Evolutionary conservation across 2,797 vertebrate genomes (phyloP), one percentile per base, ranked within the genome.

Genomic region (Oreochromis mossambicus): DNA sequence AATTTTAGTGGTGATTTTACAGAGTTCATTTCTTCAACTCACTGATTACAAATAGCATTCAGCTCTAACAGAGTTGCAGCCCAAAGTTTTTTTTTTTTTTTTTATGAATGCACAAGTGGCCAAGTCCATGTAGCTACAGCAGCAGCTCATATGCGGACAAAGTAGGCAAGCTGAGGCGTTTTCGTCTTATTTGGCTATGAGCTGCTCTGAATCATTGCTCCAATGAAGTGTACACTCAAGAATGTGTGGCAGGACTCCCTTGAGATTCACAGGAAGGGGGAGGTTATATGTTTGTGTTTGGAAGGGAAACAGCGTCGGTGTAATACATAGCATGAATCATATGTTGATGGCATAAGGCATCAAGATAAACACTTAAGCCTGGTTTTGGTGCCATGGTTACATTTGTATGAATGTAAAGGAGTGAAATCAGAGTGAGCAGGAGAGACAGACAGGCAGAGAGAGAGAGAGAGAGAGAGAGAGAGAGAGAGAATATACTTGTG

Each of bases 141-240:
- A 50, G 29, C 41, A 21, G 38, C 48, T 80, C 75, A 29, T 73
- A 19, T 48, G 43, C 3, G 9, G 68, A 76, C 19, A n/a, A 29
- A 55, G 61, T 5, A 13, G 70, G n/a, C 10, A 6, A 48, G 77
- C 79, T 2, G 17, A 83, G 68, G 9, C 21, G 2, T 86, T 91
- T 88, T 93, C 14, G 58, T 89, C 93, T 94, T 94, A 94, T 94
- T 94, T 94, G 94, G 94, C 88, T 88, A 93, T 93, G 91, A 89
- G 61, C 83, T 51, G 86, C 87, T 91, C 86, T 87, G 92, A 92
- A 90, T 90, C 87, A 83, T 48, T 13, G 73, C 80, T 82, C 79
- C 82, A 78, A 88, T 94, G 93, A 94, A 94, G 92, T 93, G 70
- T 88, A 26, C 83, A 1, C 91, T 70, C 43, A 94, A 93, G 93